These are phyloP conservation scores for Heteromyza rotundicornis DNA, from an alignment of 2,888 invertebrate genomes.

Conservation along the genomic window DNA sequence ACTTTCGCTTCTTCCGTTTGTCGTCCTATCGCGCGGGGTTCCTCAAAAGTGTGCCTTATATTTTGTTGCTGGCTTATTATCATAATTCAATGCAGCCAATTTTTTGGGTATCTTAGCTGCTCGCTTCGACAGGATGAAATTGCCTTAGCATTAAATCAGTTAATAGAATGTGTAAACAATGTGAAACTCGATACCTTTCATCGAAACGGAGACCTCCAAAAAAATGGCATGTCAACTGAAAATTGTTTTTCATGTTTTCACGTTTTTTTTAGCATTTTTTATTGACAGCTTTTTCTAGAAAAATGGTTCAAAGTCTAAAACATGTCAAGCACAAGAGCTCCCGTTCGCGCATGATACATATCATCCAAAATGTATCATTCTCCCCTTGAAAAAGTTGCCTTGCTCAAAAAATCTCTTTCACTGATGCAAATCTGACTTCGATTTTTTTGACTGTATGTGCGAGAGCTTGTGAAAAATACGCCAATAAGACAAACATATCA, in stretches of 20 bases:
- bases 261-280: too few relatives aligned
- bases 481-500: conserved; percentile 40
- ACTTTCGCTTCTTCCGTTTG: too few relatives aligned
- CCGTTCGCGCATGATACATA: too few relatives aligned
- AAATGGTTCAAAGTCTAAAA: too few relatives aligned
- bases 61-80: neutral
- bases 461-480: conserved; percentile 6
- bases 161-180: conserved; percentile 11
- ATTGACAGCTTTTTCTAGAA: too few relatives aligned
- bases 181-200: neutral
- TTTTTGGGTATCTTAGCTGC: too few relatives aligned
- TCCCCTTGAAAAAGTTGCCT: too few relatives aligned
- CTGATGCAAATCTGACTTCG: neutral
- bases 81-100: neutral
- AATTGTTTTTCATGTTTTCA: conserved; percentile 42
- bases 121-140: neutral
- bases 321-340: too few relatives aligned
- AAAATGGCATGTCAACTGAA: conserved; percentile 46
- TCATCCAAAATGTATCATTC: too few relatives aligned
- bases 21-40: too few relatives aligned
- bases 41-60: neutral
- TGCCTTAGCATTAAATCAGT: conserved; percentile 10
- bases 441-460: neutral
- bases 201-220: too few relatives aligned
- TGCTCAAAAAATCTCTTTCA: neutral